Evolutionary conservation across 2,888 invertebrate genomes (phyloP), one percentile per base, ranked within the genome.

Genomic region (Eristalis pertinax): DNA sequence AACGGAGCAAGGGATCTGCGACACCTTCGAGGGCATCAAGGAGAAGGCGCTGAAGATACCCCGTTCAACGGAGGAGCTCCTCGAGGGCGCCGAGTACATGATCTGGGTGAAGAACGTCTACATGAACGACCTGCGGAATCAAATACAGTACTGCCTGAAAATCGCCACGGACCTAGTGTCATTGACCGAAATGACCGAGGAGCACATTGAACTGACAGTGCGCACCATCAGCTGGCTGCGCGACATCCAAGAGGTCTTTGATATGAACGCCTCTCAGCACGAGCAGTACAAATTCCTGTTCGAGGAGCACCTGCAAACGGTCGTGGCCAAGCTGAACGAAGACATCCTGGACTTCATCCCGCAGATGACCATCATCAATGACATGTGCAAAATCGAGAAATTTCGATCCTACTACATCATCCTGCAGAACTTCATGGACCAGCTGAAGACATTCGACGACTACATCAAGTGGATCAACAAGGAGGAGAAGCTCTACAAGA

Each of bases 381-480:
- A 96, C 89, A 98, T 98, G 98, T 97, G 95, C 93, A 95, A 98
- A 90, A 95, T 96, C 5, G 94, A 95, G 72, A 95, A 96, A 90
- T 96, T 97, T 88, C 94, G 95, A 15, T 96, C 97, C 90, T 98
- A 98, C 92, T 95, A 96, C 43, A 95, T 96, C 91, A 95, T 96
- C 90, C 94, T 98, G 89, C 95, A 96, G 75, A 95, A 95, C 89
- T 95, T 97, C 64, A 95, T 96, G 79, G 96, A 96, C 90, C 95
- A 96, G 82, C 93, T 99, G 67, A 95, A 95, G 82, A 95, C 95
- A 24, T 96, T 97, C 90, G 96, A 97, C 90, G 95, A 96, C 89
- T 94, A 96, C 89, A 96, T 97, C 22, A 92, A 93, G 5, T 98
- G 97, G 97, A 98, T 98, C 70, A 98, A 98, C 93, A 95, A 96